Percentiles rank a stretch among this genome's conserved stretches.
phyloP scores from a whole-genome alignment of 2,113 vertebrate genomes.

The Ovibos moschatus region DNA sequence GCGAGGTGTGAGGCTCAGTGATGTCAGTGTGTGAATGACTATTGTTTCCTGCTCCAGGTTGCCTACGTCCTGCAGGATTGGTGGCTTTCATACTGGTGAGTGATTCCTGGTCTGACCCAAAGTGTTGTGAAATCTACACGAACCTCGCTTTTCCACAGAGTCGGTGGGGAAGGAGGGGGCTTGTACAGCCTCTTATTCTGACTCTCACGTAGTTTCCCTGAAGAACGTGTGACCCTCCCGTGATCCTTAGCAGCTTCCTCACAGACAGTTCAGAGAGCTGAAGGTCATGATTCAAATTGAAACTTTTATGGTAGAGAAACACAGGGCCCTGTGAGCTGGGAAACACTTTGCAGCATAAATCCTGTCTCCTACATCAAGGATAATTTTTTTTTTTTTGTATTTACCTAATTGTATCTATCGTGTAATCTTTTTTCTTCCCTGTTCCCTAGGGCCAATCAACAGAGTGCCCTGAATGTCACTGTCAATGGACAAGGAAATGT shows the following conservation, averaged over 20 bases:
- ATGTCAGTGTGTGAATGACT: background rate
- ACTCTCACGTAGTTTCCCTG: background rate
- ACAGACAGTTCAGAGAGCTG: background rate
- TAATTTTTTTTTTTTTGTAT: background rate
- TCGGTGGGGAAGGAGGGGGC: background rate
- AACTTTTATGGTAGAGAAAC: background rate
- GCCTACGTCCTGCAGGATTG: slow-evolving; percentile 93
- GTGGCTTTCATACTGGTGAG: slow-evolving; percentile 98
- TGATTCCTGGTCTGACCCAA: background rate
- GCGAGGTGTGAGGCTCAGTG: background rate
- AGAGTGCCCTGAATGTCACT: slow-evolving; percentile 77
- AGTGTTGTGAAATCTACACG: background rate
- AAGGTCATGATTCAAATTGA: background rate
- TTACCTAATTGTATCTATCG: background rate
- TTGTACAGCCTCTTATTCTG: background rate
- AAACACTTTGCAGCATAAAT: background rate
- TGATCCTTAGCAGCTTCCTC: background rate
- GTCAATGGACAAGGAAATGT: slow-evolving; percentile 59
- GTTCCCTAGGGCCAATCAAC: slow-evolving; percentile 81
- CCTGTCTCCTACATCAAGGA: background rate
- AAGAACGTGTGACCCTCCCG: background rate
- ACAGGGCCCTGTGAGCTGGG: background rate
- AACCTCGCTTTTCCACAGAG: background rate
- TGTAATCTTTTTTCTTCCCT: background rate
- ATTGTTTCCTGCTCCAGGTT: slow-evolving; percentile 75